Evolutionary conservation across 2,888 invertebrate genomes (phyloP).

Genomic region (Desoria tigrina): DNA sequence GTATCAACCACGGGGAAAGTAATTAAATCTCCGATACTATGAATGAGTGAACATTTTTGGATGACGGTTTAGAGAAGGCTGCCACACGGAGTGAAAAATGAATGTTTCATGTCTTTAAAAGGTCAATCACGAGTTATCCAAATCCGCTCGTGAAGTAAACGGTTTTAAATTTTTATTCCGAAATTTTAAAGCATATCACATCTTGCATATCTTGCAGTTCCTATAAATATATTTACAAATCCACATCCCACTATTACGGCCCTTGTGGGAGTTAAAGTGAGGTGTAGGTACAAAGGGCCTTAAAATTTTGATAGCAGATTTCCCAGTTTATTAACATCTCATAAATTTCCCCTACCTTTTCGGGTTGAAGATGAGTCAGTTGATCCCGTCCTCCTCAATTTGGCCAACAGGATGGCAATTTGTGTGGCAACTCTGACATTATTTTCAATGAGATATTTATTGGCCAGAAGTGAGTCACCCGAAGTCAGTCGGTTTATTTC

Average conservation of each 20-base stretch:
- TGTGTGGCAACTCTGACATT: conserved; percentile 82
- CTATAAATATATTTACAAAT: no score
- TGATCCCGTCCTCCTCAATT: conserved; percentile 31
- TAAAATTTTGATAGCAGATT: not conserved
- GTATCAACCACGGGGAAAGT: not conserved
- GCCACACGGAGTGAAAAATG: no score
- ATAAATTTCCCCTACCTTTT: not conserved
- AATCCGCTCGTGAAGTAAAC: no score
- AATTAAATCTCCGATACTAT: no score
- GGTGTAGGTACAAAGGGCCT: not conserved
- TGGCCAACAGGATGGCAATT: conserved; percentile 68
- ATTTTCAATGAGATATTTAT: conserved; percentile 81
- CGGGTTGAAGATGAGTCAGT: not conserved
- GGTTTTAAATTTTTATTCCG: no score
- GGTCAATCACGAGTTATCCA: no score
- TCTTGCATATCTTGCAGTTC: no score
- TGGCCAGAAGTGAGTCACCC: conserved; percentile 80
- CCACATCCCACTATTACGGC: no score
- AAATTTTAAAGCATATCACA: no score
- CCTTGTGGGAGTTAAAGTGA: not conserved
- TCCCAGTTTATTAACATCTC: not conserved
- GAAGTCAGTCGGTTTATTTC: conserved; percentile 75
- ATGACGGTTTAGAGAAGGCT: no score
- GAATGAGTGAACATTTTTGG: no score
- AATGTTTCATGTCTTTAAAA: no score